phyloP scores from a whole-genome alignment of 1,140 invertebrate species.

The Sitobion miscanthi region DNA sequence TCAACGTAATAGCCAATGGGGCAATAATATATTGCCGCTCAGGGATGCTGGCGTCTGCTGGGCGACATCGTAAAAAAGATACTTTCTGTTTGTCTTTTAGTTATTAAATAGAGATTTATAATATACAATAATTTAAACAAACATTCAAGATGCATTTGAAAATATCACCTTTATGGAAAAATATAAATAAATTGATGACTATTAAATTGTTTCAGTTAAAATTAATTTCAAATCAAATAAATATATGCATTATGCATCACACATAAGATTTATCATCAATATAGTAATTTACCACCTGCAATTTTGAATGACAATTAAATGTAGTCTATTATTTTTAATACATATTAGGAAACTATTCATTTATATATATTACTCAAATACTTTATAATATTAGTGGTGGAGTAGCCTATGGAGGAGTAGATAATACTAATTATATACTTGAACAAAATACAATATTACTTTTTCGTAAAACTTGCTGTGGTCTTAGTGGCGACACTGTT shows the following conservation, averaged over 20 bases:
- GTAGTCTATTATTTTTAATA: neutral
- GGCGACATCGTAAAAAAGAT: neutral
- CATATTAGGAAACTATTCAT: no score
- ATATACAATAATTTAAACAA: neutral
- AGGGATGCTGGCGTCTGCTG: no score
- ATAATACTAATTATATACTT: neutral
- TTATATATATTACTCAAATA: no score
- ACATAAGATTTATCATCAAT: neutral
- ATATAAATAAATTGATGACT: neutral
- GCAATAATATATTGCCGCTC: neutral
- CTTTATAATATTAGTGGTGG: no score
- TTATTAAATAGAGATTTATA: neutral
- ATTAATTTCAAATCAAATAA: neutral
- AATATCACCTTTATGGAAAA: neutral
- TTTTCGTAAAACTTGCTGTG: slow-evolving; percentile 42
- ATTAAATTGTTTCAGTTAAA: neutral
- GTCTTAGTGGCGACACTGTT: slow-evolving; percentile 46
- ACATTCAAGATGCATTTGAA: neutral
- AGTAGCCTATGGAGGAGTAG: neutral
- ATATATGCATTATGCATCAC: no score
- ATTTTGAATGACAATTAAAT: neutral
- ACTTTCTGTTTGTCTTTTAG: neutral
- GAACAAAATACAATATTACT: neutral
- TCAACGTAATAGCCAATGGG: neutral
- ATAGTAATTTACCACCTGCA: neutral